phyloP scores from a whole-genome alignment of 2,797 vertebrate species.

The Silurus lanzhouensis region DNA sequence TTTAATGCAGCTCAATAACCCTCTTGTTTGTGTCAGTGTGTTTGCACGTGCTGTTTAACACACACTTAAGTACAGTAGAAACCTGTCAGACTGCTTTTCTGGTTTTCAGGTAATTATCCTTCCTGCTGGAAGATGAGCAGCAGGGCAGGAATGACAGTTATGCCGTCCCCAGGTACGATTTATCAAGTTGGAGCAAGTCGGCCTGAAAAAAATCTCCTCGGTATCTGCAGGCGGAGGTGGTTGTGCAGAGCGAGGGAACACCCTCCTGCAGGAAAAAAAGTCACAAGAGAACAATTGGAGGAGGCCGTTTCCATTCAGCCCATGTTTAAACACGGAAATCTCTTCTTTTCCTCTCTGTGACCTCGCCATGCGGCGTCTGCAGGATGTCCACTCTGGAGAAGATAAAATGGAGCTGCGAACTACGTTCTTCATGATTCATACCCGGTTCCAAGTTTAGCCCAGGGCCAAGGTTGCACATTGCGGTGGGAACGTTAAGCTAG shows the following conservation, averaged over 20 bases:
- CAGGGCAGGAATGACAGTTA: conserved; percentile 42
- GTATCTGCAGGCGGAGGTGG: conserved; percentile 21
- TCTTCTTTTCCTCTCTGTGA: conserved; percentile 57
- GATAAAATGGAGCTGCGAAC: conserved; percentile 10
- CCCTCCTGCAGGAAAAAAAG: conserved; percentile 48
- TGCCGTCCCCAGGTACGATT: conserved; percentile 29
- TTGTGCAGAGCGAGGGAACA: conserved; percentile 33
- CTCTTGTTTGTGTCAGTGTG: background rate
- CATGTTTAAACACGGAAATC: conserved; percentile 72
- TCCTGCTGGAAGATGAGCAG: conserved; percentile 17
- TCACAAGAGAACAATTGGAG: conserved; percentile 70
- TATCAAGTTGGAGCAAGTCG: conserved; percentile 42
- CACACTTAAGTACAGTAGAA: conserved; percentile 19
- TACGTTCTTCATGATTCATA: background rate
- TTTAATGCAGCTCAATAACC: background rate
- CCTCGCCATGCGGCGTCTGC: conserved; percentile 51
- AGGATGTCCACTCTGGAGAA: conserved; percentile 50
- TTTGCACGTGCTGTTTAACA: conserved; percentile 1
- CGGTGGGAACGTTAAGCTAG: background rate
- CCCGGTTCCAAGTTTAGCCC: conserved; percentile 20
- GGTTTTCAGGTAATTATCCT: conserved; percentile 6
- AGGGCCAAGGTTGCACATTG: background rate
- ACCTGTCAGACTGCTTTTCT: conserved; percentile 46
- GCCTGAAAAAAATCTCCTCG: conserved; percentile 12
- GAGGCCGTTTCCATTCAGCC: conserved; percentile 62